These are phyloP conservation scores for Gymnoscopelus microlampas DNA, from an alignment of 2,797 vertebrate species.

Conservation along the genomic window DNA sequence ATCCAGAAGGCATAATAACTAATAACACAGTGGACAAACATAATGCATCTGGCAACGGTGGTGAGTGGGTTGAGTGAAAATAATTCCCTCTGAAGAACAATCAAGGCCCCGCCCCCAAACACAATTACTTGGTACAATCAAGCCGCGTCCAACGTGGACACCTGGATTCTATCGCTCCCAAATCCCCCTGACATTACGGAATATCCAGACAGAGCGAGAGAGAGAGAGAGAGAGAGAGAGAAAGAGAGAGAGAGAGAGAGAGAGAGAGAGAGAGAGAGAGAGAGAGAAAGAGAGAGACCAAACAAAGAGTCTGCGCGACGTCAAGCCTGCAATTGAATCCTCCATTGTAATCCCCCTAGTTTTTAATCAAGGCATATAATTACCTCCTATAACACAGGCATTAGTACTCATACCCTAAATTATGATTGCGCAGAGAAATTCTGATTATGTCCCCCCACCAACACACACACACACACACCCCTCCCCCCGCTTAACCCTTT, in stretches of 20 bases:
- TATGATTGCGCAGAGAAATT: conserved; percentile 73
- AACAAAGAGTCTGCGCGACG: conserved; percentile 60
- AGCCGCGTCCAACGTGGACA: conserved; percentile 54
- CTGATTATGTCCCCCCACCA: conserved; percentile 50
- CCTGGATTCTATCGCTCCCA: conserved; percentile 66
- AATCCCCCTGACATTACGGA: not conserved
- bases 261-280: conserved; percentile 3
- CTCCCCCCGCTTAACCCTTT: conserved; percentile 51
- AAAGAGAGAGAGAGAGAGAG: not conserved
- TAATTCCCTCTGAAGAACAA: conserved; percentile 53
- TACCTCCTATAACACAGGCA: conserved; percentile 71
- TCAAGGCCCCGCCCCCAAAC: conserved; percentile 61
- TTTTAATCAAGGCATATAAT: conserved; percentile 80
- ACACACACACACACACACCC: too few relatives aligned
- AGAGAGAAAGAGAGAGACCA: conserved; percentile 36
- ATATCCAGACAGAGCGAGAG: conserved; percentile 1
- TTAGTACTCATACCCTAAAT: conserved; percentile 66
- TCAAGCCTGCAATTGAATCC: conserved; percentile 66
- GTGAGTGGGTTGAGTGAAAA: conserved; percentile 30
- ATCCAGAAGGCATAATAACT: conserved; percentile 19
- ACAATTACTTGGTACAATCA: conserved; percentile 72
- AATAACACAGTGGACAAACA: conserved; percentile 21
- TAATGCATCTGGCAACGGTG: too few relatives aligned
- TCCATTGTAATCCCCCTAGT: conserved; percentile 69
- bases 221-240: not conserved